phyloP scores from a whole-genome alignment of 2,888 invertebrate species.

The Pachydiplax longipennis region DNA sequence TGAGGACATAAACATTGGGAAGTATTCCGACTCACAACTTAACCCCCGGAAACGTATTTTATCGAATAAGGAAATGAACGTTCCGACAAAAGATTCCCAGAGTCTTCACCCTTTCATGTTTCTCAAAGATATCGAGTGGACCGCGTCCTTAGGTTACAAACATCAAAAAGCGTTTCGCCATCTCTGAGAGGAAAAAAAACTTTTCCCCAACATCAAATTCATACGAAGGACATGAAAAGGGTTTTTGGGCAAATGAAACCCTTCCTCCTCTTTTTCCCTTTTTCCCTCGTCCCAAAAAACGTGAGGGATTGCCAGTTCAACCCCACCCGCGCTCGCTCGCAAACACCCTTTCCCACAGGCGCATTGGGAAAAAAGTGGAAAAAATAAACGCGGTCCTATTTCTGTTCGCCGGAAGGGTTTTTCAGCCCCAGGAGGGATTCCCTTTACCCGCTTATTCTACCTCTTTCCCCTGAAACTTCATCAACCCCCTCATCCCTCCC shows the following conservation, averaged over 20 bases:
- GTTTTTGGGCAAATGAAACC: conserved; percentile 29
- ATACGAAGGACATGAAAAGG: conserved; percentile 14
- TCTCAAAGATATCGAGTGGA: background rate
- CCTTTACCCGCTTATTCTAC: background rate
- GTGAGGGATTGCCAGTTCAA: background rate
- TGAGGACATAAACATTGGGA: too few species aligned
- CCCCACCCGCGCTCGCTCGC: background rate
- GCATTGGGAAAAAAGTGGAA: background rate
- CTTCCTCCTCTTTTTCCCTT: background rate
- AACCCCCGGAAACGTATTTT: conserved; percentile 19
- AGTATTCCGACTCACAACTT: background rate
- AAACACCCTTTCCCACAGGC: conserved; percentile 23
- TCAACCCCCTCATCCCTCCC: background rate
- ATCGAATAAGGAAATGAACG: background rate
- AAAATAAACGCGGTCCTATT: conserved; percentile 21
- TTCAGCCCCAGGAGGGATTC: background rate
- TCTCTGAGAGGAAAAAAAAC: background rate
- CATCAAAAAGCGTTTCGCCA: background rate
- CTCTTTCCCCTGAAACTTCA: background rate
- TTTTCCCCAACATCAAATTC: background rate
- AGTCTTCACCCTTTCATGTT: background rate
- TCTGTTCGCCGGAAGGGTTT: conserved; percentile 23
- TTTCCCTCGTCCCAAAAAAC: background rate
- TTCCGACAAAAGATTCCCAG: background rate
- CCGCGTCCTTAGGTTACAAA: background rate